Evolutionary conservation across 2,113 vertebrate species (phyloP).

Genomic region (Gnathonemus echidnorhynchus): DNA sequence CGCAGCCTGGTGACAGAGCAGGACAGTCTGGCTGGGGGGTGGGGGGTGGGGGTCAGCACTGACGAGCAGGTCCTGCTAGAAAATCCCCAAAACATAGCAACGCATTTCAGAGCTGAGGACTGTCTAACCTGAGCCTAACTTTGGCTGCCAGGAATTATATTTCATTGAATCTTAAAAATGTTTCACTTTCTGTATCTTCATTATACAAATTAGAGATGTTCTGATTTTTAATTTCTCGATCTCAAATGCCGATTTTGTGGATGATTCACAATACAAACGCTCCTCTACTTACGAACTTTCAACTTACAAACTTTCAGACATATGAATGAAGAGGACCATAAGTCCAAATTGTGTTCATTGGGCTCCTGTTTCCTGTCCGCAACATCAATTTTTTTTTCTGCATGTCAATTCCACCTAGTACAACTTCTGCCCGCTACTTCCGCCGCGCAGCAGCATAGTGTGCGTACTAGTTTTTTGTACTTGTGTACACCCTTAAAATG

Average conservation of each 20-base stretch:
- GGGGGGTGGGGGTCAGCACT: too few species aligned
- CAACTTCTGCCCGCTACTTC: too few species aligned
- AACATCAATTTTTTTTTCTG: too few species aligned
- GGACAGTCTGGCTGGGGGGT: neutral
- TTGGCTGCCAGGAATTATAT: neutral
- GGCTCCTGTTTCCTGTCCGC: too few species aligned
- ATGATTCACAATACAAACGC: neutral
- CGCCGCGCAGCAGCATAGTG: too few species aligned
- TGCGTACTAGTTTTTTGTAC: too few species aligned
- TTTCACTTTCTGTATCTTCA: neutral
- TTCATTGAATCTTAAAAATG: neutral
- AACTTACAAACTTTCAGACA: too few species aligned
- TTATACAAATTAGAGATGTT: neutral
- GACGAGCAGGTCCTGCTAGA: neutral
- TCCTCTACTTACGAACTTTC: too few species aligned
- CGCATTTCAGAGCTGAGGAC: neutral
- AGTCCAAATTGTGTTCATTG: too few species aligned
- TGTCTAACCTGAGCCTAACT: neutral
- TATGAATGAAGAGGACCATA: too few species aligned
- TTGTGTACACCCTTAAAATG: too few species aligned
- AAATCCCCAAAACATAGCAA: neutral
- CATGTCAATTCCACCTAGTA: too few species aligned
- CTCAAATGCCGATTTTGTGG: neutral
- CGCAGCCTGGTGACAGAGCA: constrained; percentile 5
- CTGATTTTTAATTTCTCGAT: neutral